Base-by-base conservation (phyloP, 2,888 invertebrate species). In the Liodrosophila aerea region DNA sequence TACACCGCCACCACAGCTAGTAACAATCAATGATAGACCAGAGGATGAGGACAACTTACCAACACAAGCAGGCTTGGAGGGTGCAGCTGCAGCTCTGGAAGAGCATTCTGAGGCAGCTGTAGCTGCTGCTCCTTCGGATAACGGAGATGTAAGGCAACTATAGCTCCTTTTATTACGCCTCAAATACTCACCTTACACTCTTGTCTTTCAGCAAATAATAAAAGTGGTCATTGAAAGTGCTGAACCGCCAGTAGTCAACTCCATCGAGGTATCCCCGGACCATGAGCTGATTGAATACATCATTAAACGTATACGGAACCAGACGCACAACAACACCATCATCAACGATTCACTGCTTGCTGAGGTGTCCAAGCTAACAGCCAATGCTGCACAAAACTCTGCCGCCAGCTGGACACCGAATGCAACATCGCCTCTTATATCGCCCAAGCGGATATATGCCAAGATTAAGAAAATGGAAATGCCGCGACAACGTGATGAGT, bases 401-500 rank as follows among this genome's bases (percentile, higher is more conserved):
- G 73, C 72, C 31, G 66, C 78, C 52, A 81, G 66, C 52, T 75
- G 70, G 69, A 58, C 64, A 1, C 64, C 73, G 4, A 65, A 60
- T 22, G 43, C 66, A n/a, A 52, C 72, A 7, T 66, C 80, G 16
- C 63, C 78, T 7, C 56, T 78, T 12, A 87, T 90, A 53, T 87
- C 90, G 5, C 88, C 89, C 3, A 89, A 89, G 37, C 89, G 89
- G 52, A 86, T 90, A 29, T 89, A 87, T 66, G 76, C 86, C 11
- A 87, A 86, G 65, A 87, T 90, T 12, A 89, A 87, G 52, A 87
- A 87, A 44, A 74, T 87, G 65, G 73, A 85, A 34, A 80, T 86
- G 39, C 87, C 88, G 2, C 80, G 88, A 9, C 87, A 89, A 39
- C 86, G 89, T 1, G 87, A 90, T 54, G 86, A 85, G 43, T 90